Conservation (phyloP, 2,113 vertebrate species). For the Osmerus mordax region DNA sequence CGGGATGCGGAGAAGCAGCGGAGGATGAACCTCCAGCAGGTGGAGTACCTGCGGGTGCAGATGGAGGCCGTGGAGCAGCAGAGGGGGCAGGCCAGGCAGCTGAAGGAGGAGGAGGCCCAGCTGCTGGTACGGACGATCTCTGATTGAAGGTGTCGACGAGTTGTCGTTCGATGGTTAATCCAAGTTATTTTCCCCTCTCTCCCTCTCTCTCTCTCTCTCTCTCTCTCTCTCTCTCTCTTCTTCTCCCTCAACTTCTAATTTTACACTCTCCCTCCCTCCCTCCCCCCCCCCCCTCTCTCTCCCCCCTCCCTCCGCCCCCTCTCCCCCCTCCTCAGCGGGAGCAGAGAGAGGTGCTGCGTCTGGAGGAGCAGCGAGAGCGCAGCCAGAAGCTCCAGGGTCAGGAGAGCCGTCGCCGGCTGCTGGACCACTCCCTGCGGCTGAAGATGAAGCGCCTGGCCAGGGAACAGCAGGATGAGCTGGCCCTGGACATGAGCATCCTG, state of each 20-base stretch:
- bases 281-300: neutral
- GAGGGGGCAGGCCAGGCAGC: slow-evolving; percentile 43
- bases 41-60: slow-evolving; percentile 56
- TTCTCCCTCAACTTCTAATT: too few species aligned
- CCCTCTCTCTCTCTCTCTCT: too few species aligned
- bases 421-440: slow-evolving; percentile 68
- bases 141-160: neutral
- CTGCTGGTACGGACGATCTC: slow-evolving; percentile 65
- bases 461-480: slow-evolving; percentile 74
- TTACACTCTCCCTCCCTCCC: neutral
- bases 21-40: slow-evolving; percentile 39
- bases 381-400: slow-evolving; percentile 58
- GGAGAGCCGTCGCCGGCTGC: slow-evolving; percentile 46
- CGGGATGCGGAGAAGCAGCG: slow-evolving; percentile 33
- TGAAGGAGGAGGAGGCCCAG: slow-evolving; percentile 75
- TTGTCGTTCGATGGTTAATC: too few species aligned
- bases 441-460: slow-evolving; percentile 69
- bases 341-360: slow-evolving; percentile 58
- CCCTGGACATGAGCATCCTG: slow-evolving; percentile 74
- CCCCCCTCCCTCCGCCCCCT: too few species aligned
- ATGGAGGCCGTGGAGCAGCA: slow-evolving; percentile 52
- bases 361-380: slow-evolving; percentile 69
- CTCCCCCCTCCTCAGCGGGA: slow-evolving; percentile 62
- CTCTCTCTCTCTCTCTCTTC: too few species aligned
- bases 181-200: too few species aligned